Conservation (phyloP, 2,113 vertebrate genomes). For the Heliornis fulica region DNA sequence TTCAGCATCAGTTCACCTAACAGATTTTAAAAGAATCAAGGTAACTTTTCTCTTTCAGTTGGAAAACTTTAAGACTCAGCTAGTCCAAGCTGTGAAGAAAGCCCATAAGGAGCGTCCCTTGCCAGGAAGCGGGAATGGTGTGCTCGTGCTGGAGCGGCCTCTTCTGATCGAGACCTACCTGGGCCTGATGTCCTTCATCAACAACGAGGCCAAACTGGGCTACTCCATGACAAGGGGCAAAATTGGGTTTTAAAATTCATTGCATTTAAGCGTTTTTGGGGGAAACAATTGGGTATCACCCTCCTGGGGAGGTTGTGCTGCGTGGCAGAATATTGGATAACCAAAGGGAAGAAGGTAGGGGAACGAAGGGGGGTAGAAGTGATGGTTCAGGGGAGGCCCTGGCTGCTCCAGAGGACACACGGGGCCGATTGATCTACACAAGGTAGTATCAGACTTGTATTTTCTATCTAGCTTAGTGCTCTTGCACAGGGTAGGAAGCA, state of each 20-base stretch:
- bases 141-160: conserved; percentile 90
- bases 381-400: not conserved
- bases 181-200: conserved; percentile 96
- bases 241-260: conserved; percentile 85
- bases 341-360: rapidly evolving
- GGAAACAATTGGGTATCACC: not conserved
- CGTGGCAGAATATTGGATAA: not conserved
- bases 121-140: conserved; percentile 76
- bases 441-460: not conserved
- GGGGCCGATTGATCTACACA: not conserved
- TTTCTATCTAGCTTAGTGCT: not conserved
- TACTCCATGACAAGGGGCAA: conserved; percentile 96
- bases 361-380: not conserved
- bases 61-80: conserved; percentile 88
- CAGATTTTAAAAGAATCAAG: not conserved
- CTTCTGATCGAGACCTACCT: conserved; percentile 96
- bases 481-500: not conserved
- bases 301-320: not conserved
- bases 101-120: conserved; percentile 85
- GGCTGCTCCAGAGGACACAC: not conserved
- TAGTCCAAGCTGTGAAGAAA: conserved; percentile 93
- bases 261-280: not conserved
- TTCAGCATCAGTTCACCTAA: not conserved
- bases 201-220: conserved; percentile 95
- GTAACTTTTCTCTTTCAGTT: conserved; percentile 68